Percentiles rank a stretch among this genome's conserved stretches.
These are phyloP conservation scores for Chromoteleia sp. DNA, from an alignment of 2,888 invertebrate species.

Conservation along the genomic window DNA sequence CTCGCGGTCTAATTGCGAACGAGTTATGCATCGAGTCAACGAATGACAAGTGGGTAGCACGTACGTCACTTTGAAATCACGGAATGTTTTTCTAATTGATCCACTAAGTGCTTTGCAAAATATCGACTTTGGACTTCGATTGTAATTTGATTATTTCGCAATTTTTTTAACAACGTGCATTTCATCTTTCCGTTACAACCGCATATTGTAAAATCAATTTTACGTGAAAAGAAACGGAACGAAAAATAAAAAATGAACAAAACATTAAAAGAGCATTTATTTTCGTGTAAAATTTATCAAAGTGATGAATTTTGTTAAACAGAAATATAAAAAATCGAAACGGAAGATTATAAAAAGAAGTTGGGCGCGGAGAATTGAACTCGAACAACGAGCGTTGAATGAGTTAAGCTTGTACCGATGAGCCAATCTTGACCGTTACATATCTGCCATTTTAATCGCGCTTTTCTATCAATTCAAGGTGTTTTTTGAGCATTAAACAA, in stretches of 20 bases:
- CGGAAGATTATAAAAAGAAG: too few relatives aligned
- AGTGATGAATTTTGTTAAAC: too few relatives aligned
- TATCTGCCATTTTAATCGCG: neutral
- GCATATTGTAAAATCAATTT: neutral
- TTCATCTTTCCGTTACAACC: constrained; percentile 1
- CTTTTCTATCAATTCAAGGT: neutral
- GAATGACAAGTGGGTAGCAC: constrained; percentile 67
- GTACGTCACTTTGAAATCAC: constrained; percentile 68
- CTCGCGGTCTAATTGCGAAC: constrained; percentile 68
- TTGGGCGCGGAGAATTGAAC: too few relatives aligned
- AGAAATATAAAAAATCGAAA: too few relatives aligned
- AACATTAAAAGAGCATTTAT: too few relatives aligned
- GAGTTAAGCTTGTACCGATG: too few relatives aligned
- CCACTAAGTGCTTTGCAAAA: constrained; percentile 60
- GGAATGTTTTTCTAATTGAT: constrained; percentile 63
- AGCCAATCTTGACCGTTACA: too few relatives aligned
- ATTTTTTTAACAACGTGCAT: constrained; percentile 28
- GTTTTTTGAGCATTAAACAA: neutral
- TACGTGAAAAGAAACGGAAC: neutral
- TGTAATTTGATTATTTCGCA: constrained; percentile 46
- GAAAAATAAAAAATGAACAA: too few relatives aligned
- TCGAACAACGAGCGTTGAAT: too few relatives aligned
- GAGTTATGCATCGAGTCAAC: constrained; percentile 66
- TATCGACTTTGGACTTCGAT: constrained; percentile 49
- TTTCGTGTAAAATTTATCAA: too few relatives aligned